Evolutionary conservation across 2,888 invertebrate genomes (phyloP).

Genomic region (Steromphala cineraria): DNA sequence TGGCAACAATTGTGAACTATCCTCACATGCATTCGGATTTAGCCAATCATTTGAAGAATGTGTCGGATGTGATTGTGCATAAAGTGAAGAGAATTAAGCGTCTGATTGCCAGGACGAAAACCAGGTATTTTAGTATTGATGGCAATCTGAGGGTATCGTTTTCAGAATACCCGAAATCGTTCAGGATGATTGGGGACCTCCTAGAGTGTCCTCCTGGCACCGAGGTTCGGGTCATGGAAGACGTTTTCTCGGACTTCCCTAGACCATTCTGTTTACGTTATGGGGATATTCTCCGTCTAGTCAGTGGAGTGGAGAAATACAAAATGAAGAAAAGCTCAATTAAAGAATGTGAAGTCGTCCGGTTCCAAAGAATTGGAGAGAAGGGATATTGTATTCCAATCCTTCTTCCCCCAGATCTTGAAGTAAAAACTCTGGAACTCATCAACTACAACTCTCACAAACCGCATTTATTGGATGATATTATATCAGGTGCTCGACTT

Average conservation of each 20-base stretch:
- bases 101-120: slow-evolving; percentile 50
- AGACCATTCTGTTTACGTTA: slow-evolving; percentile 55
- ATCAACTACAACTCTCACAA: slow-evolving; percentile 18
- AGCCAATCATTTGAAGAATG: slow-evolving; percentile 44
- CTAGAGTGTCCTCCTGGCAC: slow-evolving; percentile 42
- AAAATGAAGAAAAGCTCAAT: slow-evolving; percentile 46
- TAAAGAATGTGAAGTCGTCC: slow-evolving; percentile 21
- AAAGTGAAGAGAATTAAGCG: slow-evolving; percentile 49
- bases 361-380: background rate
- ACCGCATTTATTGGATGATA: background rate
- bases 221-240: slow-evolving; percentile 53
- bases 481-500: background rate
- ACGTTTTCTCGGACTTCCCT: slow-evolving; percentile 62
- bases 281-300: slow-evolving; percentile 56
- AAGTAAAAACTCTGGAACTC: slow-evolving; percentile 38
- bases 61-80: slow-evolving; percentile 54
- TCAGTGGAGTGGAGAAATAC: slow-evolving; percentile 44
- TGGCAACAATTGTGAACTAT: slow-evolving; percentile 50
- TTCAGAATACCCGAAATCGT: slow-evolving; percentile 51
- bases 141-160: slow-evolving; percentile 50
- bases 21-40: slow-evolving; percentile 47
- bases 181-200: slow-evolving; percentile 49
- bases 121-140: slow-evolving; percentile 48
- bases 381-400: slow-evolving; percentile 46
- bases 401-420: slow-evolving; percentile 58